phyloP scores from a whole-genome alignment of 2,797 vertebrate genomes.

The Bovichtus variegatus region DNA sequence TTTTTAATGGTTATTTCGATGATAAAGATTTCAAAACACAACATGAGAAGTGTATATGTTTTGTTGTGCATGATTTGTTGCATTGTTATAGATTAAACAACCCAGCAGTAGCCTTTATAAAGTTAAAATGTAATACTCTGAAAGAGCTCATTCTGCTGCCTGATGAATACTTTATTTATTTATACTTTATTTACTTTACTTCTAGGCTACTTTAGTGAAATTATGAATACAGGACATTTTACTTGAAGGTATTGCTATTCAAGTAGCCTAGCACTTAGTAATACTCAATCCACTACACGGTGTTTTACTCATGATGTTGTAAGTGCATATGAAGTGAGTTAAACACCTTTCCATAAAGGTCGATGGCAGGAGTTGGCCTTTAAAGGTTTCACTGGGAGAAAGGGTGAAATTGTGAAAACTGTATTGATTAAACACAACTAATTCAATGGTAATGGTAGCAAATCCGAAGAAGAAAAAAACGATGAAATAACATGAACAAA shows the following conservation, averaged over 20 bases:
- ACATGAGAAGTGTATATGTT: not conserved
- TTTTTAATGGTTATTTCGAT: not conserved
- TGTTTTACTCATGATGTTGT: not conserved
- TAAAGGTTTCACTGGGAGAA: not conserved
- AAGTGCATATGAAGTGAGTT: not conserved
- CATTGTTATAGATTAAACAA: not conserved
- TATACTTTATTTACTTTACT: not conserved
- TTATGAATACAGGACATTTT: not conserved
- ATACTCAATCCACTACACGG: not conserved
- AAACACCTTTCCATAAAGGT: not conserved
- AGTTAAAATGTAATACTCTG: not conserved
- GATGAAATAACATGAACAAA: no score
- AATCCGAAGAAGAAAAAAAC: no score
- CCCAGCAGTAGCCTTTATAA: not conserved
- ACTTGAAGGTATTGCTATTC: not conserved
- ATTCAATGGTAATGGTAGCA: no score
- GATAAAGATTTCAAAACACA: not conserved
- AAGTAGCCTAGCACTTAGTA: not conserved
- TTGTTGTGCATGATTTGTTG: conserved; percentile 2
- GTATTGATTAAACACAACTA: not conserved
- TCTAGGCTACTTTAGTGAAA: not conserved
- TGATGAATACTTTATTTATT: not conserved
- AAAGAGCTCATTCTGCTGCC: not conserved
- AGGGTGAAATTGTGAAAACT: not conserved
- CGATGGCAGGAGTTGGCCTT: not conserved